Evolutionary conservation across 2,888 invertebrate species (phyloP).

Genomic region (Clitarchus hookeri): DNA sequence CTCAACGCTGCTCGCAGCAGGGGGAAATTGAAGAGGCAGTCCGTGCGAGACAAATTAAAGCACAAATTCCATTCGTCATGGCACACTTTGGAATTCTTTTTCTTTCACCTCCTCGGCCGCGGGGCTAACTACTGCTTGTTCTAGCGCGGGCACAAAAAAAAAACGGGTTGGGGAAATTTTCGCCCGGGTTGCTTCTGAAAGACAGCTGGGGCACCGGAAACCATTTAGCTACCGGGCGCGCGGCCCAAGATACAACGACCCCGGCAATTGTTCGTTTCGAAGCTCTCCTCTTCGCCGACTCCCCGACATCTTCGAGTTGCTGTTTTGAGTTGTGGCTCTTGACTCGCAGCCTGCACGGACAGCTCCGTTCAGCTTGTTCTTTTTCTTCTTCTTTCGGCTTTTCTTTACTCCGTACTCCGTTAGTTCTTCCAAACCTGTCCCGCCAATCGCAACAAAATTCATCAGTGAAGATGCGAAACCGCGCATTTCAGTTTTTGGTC

Average conservation of each 20-base stretch:
- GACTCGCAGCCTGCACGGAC: no score
- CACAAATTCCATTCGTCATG: slow-evolving; percentile 14
- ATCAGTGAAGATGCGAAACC: no score
- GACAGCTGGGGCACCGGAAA: not conserved
- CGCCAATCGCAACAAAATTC: no score
- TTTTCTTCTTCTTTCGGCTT: no score
- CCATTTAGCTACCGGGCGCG: not conserved
- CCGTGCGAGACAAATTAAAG: slow-evolving; percentile 7
- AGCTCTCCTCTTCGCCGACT: not conserved
- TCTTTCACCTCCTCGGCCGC: not conserved
- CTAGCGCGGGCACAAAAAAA: not conserved
- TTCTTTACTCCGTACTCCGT: no score
- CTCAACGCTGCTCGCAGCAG: not conserved
- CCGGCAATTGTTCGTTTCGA: not conserved
- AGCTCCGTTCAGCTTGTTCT: no score
- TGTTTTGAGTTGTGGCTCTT: no score
- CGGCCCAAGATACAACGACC: not conserved
- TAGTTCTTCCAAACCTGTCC: no score
- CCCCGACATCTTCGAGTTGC: no score
- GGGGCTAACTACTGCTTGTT: slow-evolving; percentile 2
- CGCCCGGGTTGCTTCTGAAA: not conserved
- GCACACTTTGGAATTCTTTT: not conserved
- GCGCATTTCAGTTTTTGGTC: no score
- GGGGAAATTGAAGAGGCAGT: not conserved
- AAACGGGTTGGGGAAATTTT: not conserved